Percentiles rank a stretch among this genome's conserved stretches.
phyloP scores from a whole-genome alignment of 2,888 invertebrate species.

The Eupeodes latifasciatus region DNA sequence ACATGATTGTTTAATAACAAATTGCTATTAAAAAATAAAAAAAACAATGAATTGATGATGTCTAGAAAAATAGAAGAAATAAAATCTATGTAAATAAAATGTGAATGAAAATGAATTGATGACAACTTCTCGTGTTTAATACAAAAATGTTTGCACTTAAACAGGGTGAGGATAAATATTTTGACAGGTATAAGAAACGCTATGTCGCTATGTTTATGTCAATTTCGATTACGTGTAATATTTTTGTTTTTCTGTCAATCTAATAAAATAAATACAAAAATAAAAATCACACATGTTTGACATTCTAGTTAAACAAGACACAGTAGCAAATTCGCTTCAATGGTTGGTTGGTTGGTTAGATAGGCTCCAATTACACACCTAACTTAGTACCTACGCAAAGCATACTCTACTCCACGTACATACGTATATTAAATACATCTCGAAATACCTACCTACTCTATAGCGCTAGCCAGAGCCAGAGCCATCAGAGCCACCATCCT shows the following conservation, averaged over 20 bases:
- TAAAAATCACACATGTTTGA: conserved; percentile 56
- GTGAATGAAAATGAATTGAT: conserved; percentile 35
- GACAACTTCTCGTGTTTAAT: conserved; percentile 29
- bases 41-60: background rate
- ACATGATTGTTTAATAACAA: conserved; percentile 21
- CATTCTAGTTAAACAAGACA: conserved; percentile 45
- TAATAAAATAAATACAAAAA: background rate
- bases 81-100: too few species aligned
- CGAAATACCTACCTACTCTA: background rate
- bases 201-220: background rate
- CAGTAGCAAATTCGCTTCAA: conserved; percentile 31
- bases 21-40: background rate
- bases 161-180: conserved; percentile 28
- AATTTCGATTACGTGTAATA: conserved; percentile 40
- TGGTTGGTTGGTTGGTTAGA: background rate
- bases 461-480: too few species aligned
- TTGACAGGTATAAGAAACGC: background rate
- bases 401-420: background rate
- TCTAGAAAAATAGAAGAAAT: background rate
- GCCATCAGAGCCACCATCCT: too few species aligned
- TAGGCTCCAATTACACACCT: conserved; percentile 39
- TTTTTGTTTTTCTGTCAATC: background rate
- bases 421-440: background rate
- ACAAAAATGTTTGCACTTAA: conserved; percentile 8
- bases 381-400: conserved; percentile 22